Evolutionary conservation across 2,888 invertebrate species (phyloP).

Genomic region (Acleris cristana): DNA sequence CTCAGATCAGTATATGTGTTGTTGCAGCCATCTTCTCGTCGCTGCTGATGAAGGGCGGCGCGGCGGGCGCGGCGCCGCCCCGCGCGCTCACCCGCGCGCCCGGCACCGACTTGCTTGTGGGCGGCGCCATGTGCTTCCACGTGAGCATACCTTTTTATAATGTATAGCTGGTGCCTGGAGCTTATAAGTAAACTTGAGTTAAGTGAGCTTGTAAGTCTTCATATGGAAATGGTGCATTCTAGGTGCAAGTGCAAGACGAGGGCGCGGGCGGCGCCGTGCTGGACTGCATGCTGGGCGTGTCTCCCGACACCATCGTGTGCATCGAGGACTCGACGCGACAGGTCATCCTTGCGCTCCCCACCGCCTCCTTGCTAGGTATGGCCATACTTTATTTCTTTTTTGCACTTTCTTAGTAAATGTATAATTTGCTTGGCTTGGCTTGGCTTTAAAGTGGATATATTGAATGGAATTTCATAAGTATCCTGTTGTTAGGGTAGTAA

Average conservation of each 20-base stretch:
- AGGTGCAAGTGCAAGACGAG: slow-evolving; percentile 86
- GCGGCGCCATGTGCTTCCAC: slow-evolving; percentile 93
- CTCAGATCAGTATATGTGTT: neutral
- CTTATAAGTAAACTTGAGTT: too few species aligned
- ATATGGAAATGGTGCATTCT: slow-evolving; percentile 48
- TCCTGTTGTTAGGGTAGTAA: too few species aligned
- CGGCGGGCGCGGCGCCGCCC: slow-evolving; percentile 87
- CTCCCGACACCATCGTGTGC: slow-evolving; percentile 93
- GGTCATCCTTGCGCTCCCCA: slow-evolving; percentile 93
- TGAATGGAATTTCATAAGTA: too few species aligned
- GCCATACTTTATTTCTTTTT: slow-evolving; percentile 25
- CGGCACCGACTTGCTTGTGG: slow-evolving; percentile 89
- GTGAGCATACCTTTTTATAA: slow-evolving; percentile 84
- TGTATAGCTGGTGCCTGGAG: too few species aligned
- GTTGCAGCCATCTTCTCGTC: slow-evolving; percentile 88
- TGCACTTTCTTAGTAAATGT: too few species aligned
- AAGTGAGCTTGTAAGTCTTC: too few species aligned
- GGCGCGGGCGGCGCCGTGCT: slow-evolving; percentile 81
- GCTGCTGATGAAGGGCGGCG: slow-evolving; percentile 84
- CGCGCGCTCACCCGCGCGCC: slow-evolving; percentile 78
- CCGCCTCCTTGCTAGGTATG: slow-evolving; percentile 88
- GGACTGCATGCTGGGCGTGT: slow-evolving; percentile 93
- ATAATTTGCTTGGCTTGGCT: too few species aligned
- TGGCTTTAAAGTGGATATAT: too few species aligned
- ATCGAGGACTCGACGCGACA: slow-evolving; percentile 93